Conservation (phyloP, 2,113 vertebrate species). For the Naja naja region DNA sequence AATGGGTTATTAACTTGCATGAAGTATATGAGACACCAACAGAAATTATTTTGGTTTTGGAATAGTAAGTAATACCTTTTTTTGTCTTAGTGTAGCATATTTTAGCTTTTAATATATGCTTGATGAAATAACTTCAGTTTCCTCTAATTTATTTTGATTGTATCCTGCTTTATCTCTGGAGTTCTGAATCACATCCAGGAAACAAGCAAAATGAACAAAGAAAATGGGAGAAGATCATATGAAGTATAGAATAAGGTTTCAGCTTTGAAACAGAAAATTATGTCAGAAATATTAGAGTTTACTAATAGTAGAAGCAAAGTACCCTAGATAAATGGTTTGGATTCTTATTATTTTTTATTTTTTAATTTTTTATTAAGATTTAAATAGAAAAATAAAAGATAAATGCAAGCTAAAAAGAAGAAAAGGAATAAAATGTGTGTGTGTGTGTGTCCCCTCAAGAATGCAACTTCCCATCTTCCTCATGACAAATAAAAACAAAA, state of each 20-base stretch:
- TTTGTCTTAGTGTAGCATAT: background rate
- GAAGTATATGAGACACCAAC: slow-evolving; percentile 89
- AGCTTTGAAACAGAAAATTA: background rate
- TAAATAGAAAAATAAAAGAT: background rate
- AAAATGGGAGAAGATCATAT: background rate
- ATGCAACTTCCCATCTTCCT: background rate
- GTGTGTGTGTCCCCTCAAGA: background rate
- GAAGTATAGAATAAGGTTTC: background rate
- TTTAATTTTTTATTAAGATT: background rate
- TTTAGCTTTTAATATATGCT: background rate
- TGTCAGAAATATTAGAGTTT: background rate
- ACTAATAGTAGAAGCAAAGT: background rate
- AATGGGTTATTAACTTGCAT: slow-evolving; percentile 87
- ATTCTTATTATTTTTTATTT: too few species aligned
- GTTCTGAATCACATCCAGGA: background rate
- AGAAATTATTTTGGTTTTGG: slow-evolving; percentile 91
- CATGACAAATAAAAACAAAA: background rate
- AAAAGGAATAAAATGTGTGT: background rate
- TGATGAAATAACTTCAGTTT: background rate
- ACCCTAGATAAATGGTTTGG: background rate
- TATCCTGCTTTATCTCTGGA: background rate
- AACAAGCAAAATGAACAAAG: background rate
- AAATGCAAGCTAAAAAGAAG: background rate
- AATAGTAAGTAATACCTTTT: slow-evolving; percentile 82
- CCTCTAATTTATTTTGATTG: background rate